These are phyloP conservation scores for Eospalax fontanierii DNA, from an alignment of 2,797 vertebrate species.

Conservation along the genomic window DNA sequence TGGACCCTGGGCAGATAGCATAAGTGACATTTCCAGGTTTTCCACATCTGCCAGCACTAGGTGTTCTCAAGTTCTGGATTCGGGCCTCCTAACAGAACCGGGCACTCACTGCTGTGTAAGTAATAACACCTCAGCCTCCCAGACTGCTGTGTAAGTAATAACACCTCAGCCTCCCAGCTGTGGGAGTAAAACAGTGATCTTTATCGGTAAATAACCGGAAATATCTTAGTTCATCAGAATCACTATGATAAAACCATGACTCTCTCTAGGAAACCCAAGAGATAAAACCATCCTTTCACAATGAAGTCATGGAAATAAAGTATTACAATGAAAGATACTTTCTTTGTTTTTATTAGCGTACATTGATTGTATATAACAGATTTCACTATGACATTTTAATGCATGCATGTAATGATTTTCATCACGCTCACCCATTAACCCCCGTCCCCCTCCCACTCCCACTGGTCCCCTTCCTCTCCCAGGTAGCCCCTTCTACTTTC, in stretches of 20 bases:
- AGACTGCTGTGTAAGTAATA: not conserved
- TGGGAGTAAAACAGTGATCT: not conserved
- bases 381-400: too few relatives aligned
- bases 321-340: too few relatives aligned
- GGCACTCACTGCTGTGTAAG: too few relatives aligned
- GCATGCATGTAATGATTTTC: too few relatives aligned
- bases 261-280: not conserved
- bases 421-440: too few relatives aligned
- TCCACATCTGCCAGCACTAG: not conserved
- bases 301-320: not conserved
- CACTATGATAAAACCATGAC: not conserved
- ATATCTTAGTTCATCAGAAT: not conserved
- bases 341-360: too few relatives aligned
- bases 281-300: not conserved
- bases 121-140: too few relatives aligned
- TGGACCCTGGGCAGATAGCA: not conserved
- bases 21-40: too few relatives aligned
- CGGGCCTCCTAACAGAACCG: not conserved
- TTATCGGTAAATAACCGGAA: not conserved
- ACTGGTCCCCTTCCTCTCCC: too few relatives aligned
- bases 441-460: too few relatives aligned
- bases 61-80: not conserved
- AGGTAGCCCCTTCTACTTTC: too few relatives aligned
- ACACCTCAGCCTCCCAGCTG: not conserved
- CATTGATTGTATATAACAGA: too few relatives aligned